Conservation (phyloP, 2,797 vertebrate species). For the Argentina silus region DNA sequence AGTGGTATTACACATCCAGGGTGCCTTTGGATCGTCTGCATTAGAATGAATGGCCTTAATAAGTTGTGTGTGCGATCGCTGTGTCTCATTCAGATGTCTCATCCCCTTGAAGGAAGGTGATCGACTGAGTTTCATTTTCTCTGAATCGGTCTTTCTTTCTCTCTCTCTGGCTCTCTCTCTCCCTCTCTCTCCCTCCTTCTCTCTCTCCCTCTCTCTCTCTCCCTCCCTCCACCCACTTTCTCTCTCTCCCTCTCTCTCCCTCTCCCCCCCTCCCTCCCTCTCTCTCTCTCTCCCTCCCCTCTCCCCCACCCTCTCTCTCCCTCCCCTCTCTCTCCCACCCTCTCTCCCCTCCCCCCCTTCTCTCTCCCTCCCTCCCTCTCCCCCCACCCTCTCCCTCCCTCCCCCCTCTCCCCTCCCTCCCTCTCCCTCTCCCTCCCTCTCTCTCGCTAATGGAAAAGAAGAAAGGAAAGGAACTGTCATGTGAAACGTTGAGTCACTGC, state of each 20-base stretch:
- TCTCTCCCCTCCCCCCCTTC: no score
- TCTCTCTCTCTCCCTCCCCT: neutral
- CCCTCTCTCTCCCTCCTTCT: slow-evolving; percentile 11
- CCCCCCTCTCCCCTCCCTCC: neutral
- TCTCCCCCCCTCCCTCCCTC: neutral
- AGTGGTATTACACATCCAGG: no score
- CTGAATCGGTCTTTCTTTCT: neutral
- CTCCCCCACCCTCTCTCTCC: slow-evolving; percentile 14
- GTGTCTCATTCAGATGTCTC: no score
- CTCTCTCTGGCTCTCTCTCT: neutral
- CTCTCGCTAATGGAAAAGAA: no score
- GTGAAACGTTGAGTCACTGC: no score
- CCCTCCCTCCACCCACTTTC: neutral
- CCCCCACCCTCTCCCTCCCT: neutral
- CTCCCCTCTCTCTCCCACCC: slow-evolving; percentile 49
- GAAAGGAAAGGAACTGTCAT: no score
- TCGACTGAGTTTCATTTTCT: no score
- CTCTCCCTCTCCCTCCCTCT: neutral
- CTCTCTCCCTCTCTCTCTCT: neutral
- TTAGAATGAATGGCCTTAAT: no score
- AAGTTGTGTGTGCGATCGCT: no score
- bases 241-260: neutral
- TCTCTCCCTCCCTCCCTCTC: slow-evolving; percentile 8
- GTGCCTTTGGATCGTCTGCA: no score
- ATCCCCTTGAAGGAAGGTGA: no score